Evolutionary conservation across 2,113 vertebrate genomes (phyloP).

Genomic region (Coptodon rendalli): DNA sequence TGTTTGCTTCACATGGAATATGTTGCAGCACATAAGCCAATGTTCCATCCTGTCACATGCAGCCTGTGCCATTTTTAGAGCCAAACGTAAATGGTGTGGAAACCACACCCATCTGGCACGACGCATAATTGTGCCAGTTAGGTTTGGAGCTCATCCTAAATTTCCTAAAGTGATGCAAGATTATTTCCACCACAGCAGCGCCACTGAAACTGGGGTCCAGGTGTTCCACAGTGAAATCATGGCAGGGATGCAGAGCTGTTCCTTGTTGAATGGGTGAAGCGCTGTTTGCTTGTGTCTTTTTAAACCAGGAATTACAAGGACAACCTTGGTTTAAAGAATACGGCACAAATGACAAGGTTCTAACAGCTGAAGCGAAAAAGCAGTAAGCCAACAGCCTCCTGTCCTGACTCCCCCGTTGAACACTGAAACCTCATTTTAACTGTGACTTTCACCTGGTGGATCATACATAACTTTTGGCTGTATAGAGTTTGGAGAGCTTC

Average conservation of each 20-base stretch:
- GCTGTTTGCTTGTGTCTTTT: neutral
- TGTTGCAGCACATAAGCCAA: neutral
- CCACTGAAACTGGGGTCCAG: slow-evolving; percentile 1
- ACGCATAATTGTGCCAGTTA: neutral
- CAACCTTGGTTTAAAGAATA: neutral
- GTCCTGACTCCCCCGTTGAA: neutral
- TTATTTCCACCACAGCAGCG: neutral
- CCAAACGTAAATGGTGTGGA: neutral
- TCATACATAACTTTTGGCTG: neutral
- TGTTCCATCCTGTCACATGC: neutral
- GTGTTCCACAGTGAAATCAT: slow-evolving; percentile 6
- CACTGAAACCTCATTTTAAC: neutral
- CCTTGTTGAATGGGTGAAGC: neutral
- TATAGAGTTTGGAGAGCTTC: neutral
- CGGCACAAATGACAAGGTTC: neutral
- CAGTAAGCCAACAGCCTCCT: neutral
- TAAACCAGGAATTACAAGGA: neutral
- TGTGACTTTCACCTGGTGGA: neutral
- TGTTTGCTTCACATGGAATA: neutral
- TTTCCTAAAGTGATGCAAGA: neutral
- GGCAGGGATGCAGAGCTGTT: neutral
- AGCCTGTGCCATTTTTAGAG: neutral
- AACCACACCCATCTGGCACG: neutral
- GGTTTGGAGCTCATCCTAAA: neutral
- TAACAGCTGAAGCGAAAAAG: neutral